Evolutionary conservation across 2,888 invertebrate species (phyloP).

Genomic region (Cyclophora punctaria): DNA sequence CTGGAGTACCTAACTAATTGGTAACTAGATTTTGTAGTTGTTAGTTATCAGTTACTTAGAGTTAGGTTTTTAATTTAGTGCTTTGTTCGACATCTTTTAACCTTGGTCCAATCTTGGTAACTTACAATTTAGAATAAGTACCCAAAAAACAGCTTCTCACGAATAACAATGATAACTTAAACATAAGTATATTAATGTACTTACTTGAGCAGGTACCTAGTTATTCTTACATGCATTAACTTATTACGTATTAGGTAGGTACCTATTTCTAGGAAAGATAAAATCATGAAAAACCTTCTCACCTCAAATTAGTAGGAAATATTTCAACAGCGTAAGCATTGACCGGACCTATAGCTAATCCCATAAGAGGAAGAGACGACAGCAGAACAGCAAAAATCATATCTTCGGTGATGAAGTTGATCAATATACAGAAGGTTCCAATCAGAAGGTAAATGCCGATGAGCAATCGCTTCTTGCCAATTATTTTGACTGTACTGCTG

Average conservation of each 20-base stretch:
- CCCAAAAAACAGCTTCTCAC: neutral
- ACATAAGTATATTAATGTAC: neutral
- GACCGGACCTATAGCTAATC: constrained; percentile 54
- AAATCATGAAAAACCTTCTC: constrained; percentile 2
- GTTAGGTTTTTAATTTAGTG: too few species aligned
- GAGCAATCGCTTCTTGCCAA: constrained; percentile 57
- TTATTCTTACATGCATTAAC: too few species aligned
- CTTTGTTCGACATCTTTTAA: too few species aligned
- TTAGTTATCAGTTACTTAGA: too few species aligned
- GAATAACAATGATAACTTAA: neutral
- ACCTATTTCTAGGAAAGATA: too few species aligned
- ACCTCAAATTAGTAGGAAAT: constrained; percentile 67
- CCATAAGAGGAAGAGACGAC: constrained; percentile 49
- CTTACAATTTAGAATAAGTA: constrained; percentile 2
- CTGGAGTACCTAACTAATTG: too few species aligned
- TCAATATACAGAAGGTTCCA: constrained; percentile 43
- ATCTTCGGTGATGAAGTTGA: constrained; percentile 54
- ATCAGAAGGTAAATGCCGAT: constrained; percentile 40
- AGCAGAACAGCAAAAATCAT: constrained; percentile 52
- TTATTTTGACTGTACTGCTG: constrained; percentile 48
- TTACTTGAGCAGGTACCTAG: too few species aligned
- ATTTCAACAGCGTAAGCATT: constrained; percentile 63
- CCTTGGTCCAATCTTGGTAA: too few species aligned
- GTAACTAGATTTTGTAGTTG: too few species aligned
- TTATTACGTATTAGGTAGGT: too few species aligned